Percentiles rank a stretch among this genome's conserved stretches.
These are phyloP conservation scores for Deilephila porcellus DNA, from an alignment of 2,888 invertebrate species.

Conservation along the genomic window DNA sequence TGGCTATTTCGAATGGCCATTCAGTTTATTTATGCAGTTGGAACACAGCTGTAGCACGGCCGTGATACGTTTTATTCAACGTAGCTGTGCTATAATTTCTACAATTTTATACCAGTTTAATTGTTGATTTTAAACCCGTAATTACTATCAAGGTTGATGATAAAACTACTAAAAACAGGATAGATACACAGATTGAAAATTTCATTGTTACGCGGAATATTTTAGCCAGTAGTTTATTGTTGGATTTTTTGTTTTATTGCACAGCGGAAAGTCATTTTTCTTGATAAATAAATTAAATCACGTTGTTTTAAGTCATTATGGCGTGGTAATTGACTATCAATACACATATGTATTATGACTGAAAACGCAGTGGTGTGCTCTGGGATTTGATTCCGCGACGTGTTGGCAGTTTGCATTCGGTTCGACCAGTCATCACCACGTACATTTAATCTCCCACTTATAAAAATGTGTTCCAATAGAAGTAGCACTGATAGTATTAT, in stretches of 20 bases:
- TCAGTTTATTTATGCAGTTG: slow-evolving; percentile 20
- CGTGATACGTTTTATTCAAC: slow-evolving; percentile 2
- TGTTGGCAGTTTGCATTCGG: no score
- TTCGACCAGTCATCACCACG: no score
- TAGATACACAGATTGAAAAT: not conserved
- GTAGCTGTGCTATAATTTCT: not conserved
- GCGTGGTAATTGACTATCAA: no score
- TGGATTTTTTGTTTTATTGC: not conserved
- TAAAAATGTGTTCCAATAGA: no score
- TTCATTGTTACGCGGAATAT: not conserved
- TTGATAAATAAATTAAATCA: no score
- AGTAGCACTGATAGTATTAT: no score
- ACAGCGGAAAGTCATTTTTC: not conserved
- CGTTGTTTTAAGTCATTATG: no score
- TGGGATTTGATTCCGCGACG: no score
- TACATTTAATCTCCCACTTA: no score
- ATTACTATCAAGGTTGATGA: not conserved
- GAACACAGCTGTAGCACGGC: slow-evolving; percentile 8
- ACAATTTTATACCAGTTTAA: not conserved
- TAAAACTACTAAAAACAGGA: not conserved
- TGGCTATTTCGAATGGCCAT: not conserved
- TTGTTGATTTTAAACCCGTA: slow-evolving; percentile 9
- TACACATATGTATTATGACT: no score
- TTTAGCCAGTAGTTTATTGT: not conserved
- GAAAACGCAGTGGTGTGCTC: no score